Evolutionary conservation across 2,888 invertebrate species (phyloP).

Genomic region (Andrena camellia): DNA sequence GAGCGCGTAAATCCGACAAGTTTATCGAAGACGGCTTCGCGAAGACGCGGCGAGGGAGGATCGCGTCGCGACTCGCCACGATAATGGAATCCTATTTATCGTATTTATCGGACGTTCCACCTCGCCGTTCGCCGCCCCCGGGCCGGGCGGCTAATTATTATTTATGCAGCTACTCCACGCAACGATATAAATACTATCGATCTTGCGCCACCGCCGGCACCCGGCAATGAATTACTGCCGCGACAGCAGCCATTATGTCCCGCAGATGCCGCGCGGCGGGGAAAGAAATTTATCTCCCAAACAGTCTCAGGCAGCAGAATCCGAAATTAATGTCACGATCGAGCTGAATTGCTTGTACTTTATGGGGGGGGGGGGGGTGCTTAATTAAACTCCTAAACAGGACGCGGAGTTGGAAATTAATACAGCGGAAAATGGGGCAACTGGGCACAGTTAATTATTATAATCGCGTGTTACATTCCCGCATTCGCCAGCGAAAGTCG

Average conservation of each 20-base stretch:
- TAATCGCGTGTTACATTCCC: too few species aligned
- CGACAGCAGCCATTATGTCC: slow-evolving; percentile 21
- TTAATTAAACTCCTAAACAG: slow-evolving; percentile 15
- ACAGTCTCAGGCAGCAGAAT: neutral
- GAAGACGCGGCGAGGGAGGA: neutral
- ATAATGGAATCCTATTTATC: neutral
- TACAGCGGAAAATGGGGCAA: too few species aligned
- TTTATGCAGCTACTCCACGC: slow-evolving; percentile 33
- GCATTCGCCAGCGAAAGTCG: too few species aligned
- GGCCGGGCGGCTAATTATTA: slow-evolving; percentile 6
- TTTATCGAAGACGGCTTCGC: neutral
- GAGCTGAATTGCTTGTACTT: neutral
- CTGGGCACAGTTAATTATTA: too few species aligned
- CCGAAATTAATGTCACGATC: neutral
- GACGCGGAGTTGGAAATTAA: neutral
- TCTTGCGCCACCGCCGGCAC: slow-evolving; percentile 8
- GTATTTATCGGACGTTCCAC: slow-evolving; percentile 28
- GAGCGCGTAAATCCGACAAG: neutral
- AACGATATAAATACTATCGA: slow-evolving; percentile 54
- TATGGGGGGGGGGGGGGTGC: neutral
- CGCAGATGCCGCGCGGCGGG: neutral
- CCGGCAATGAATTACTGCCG: slow-evolving; percentile 27
- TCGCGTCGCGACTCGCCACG: neutral
- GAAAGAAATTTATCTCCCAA: slow-evolving; percentile 38
- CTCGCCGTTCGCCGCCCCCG: neutral